Percentiles rank a stretch among this genome's conserved stretches.
Conservation (phyloP, 2,888 invertebrate genomes). For the Hirtodrosophila duncani region DNA sequence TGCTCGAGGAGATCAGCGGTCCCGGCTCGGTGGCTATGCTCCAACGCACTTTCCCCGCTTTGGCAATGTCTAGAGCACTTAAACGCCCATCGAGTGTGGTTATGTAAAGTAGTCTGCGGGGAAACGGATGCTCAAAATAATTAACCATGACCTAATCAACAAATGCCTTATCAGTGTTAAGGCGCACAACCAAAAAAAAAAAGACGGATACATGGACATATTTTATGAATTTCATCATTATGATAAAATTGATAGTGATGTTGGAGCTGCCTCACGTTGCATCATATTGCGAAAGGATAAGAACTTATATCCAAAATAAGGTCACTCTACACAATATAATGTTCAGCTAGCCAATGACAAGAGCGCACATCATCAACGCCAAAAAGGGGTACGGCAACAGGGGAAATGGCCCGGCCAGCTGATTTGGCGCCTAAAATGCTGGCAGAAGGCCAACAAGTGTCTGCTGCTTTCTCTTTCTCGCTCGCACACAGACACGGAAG, state of each 20-base stretch:
- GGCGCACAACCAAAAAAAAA: not conserved
- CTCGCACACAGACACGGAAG: conserved; percentile 8
- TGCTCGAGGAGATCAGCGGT: conserved; percentile 91
- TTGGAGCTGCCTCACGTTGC: not conserved
- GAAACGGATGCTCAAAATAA: not conserved
- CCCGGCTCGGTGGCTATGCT: conserved; percentile 86
- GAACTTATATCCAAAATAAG: not conserved
- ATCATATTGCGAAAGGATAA: conserved; percentile 1
- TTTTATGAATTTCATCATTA: conserved; percentile 1
- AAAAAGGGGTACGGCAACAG: not conserved
- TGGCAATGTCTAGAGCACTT: conserved; percentile 86
- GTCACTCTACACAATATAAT: conserved; percentile 18
- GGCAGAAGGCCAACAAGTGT: conserved; percentile 52
- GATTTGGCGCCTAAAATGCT: conserved; percentile 27
- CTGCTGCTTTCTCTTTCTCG: conserved; percentile 5
- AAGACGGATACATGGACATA: too few species aligned
- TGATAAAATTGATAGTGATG: not conserved
- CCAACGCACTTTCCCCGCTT: conserved; percentile 87
- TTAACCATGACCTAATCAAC: conserved; percentile 33
- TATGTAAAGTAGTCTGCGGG: conserved; percentile 85
- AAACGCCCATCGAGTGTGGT: conserved; percentile 94
- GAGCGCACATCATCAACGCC: conserved; percentile 41
- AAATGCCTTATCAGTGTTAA: conserved; percentile 16
- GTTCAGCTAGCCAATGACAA: conserved; percentile 24
- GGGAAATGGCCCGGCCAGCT: conserved; percentile 25